phyloP scores from a whole-genome alignment of 2,888 invertebrate genomes.

The Sinhomidia bicolor region DNA sequence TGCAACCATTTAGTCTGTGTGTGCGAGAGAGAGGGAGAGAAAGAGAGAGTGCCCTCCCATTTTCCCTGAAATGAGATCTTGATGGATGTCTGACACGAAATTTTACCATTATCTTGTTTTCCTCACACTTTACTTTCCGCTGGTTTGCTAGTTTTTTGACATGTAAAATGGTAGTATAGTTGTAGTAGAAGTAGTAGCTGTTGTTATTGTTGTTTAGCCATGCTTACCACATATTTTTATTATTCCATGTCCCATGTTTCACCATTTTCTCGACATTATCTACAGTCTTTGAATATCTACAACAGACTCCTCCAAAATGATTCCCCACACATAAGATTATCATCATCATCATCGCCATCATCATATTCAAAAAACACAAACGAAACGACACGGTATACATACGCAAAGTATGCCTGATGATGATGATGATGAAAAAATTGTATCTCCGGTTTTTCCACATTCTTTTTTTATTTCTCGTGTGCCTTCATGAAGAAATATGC shows the following conservation, averaged over 20 bases:
- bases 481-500: not conserved
- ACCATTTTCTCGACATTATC: too few species aligned
- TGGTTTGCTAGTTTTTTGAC: not conserved
- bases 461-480: not conserved
- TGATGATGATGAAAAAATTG: not conserved
- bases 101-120: conserved; percentile 33
- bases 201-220: not conserved
- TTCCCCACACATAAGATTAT: too few species aligned
- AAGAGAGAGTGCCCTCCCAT: not conserved
- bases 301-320: too few species aligned
- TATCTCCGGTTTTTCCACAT: not conserved
- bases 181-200: not conserved
- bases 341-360: too few species aligned
- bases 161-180: not conserved
- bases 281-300: too few species aligned
- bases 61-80: conserved; percentile 36
- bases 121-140: not conserved
- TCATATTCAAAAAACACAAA: too few species aligned
- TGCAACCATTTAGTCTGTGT: not conserved
- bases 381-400: not conserved
- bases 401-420: not conserved
- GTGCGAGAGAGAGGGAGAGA: too few species aligned
- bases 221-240: too few species aligned
- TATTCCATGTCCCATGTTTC: too few species aligned
- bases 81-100: conserved; percentile 55